Evolutionary conservation across 2,113 vertebrate genomes (phyloP).

Genomic region (Sapayoa aenigma): DNA sequence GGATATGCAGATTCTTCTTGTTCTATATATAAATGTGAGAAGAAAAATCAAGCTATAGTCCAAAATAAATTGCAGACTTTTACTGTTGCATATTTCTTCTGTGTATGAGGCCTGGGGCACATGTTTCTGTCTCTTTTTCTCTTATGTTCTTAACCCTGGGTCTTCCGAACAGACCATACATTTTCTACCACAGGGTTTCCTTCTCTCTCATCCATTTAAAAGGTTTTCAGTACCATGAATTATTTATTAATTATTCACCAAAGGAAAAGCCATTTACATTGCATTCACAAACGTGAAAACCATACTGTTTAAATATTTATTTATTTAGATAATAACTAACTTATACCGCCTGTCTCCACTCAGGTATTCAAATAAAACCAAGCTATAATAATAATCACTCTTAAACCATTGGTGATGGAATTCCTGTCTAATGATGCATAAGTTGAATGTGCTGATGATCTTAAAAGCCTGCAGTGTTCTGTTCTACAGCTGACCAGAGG

Average conservation of each 20-base stretch:
- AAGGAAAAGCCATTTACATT: background rate
- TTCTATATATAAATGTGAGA: background rate
- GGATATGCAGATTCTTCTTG: background rate
- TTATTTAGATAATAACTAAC: background rate
- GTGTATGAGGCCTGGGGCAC: background rate
- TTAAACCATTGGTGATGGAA: background rate
- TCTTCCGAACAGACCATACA: background rate
- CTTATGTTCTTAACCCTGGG: background rate
- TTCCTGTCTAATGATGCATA: background rate
- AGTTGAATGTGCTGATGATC: background rate
- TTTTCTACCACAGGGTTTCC: background rate
- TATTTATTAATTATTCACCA: constrained; percentile 13
- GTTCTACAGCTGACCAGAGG: background rate
- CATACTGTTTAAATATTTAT: background rate
- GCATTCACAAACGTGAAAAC: background rate
- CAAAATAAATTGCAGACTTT: background rate
- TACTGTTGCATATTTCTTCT: background rate
- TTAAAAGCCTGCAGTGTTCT: background rate
- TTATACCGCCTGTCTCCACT: background rate
- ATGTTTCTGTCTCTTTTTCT: background rate
- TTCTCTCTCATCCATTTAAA: background rate
- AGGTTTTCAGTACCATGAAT: background rate
- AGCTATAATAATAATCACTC: background rate
- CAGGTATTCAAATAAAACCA: background rate
- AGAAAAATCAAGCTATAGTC: background rate